Base-by-base conservation (phyloP, 1,140 invertebrate species). In the Pararge aegeria region DNA sequence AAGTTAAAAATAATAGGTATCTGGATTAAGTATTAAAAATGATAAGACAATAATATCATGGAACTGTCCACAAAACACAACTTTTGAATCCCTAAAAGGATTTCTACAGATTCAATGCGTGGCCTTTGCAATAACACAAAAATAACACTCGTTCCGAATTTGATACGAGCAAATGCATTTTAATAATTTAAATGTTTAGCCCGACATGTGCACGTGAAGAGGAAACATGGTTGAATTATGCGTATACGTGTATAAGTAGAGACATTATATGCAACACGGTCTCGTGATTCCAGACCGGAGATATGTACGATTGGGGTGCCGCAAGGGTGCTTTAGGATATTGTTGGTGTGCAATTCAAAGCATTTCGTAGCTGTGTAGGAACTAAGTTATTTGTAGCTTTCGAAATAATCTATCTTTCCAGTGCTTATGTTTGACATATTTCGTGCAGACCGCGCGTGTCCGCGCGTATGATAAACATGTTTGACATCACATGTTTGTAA, bases 251-350 rank as follows among this genome's bases (percentile, higher is more conserved):
- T 58, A 37, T 64, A 62, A 24, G 24, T 24, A 24, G 24, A 24
- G 24, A 24, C 24, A 24, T 24, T 4, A 24, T 63, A 52, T 67
- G 68, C 63, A 52, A 48, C 70, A 64, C 69, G 54, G 52, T 40
- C 34, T 64, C 71, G 66, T 78, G 70, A 70, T 71, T 78, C 72
- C 68, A 69, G 70, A 53, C 52, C n/a, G 10, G 24, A 21, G 49
- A 52, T 55, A n/a, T n/a, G n/a, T n/a, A 42, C 52, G 44, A 59
- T 44, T 59, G 40, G 40, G 27, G 24, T 48, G 15, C n/a, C n/a
- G n/a, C 16, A 16, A 5, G 13, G 13, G 38, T 16, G 13, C 2
- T 1, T 42, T 42, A 42, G 4, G 5, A 16, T 15, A 5, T 18
- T 42, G 12, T 24, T 24, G 24, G 24, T 24, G 7, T n/a, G n/a